Percentiles rank a stretch among this genome's conserved stretches.
Evolutionary conservation across 2,797 vertebrate genomes (phyloP).

Genomic region (Ataeniobius toweri): DNA sequence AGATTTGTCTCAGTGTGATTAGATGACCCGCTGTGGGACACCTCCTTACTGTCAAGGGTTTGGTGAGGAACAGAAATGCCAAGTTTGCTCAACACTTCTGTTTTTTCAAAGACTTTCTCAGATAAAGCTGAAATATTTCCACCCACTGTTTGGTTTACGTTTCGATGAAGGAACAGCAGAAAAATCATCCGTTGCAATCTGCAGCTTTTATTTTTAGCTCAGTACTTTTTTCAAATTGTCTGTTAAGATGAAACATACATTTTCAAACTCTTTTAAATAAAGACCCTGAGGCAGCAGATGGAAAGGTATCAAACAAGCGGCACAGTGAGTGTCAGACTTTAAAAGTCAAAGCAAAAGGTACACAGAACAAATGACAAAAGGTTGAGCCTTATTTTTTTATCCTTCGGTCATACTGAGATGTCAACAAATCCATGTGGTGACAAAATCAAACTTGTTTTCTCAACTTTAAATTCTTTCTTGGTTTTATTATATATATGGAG

Average conservation of each 20-base stretch:
- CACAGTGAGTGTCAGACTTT: conserved; percentile 47
- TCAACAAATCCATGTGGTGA: conserved; percentile 24
- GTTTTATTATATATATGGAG: conserved; percentile 21
- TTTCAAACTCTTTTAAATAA: conserved; percentile 32
- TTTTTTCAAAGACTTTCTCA: conserved; percentile 26
- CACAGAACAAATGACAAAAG: conserved; percentile 41
- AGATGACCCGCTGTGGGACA: conserved; percentile 50
- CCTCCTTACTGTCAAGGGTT: conserved; percentile 62
- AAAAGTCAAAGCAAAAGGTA: conserved; percentile 45
- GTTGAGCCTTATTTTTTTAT: conserved; percentile 32
- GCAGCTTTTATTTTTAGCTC: conserved; percentile 5
- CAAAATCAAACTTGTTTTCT: conserved; percentile 31
- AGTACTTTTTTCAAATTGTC: conserved; percentile 1
- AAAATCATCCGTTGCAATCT: background rate
- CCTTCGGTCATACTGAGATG: conserved; percentile 35
- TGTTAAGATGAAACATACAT: conserved; percentile 27
- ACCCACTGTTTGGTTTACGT: conserved; percentile 17
- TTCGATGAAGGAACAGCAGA: background rate
- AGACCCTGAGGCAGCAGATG: conserved; percentile 35
- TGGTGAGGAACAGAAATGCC: conserved; percentile 20
- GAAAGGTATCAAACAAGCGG: conserved; percentile 45
- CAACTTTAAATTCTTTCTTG: conserved; percentile 19
- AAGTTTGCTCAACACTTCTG: conserved; percentile 11
- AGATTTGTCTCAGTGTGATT: conserved; percentile 78
- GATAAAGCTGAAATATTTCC: conserved; percentile 19